Evolutionary conservation across 2,797 vertebrate species (phyloP), one percentile per base, ranked within the genome.

Genomic region (Pseudocheirus occidentalis): DNA sequence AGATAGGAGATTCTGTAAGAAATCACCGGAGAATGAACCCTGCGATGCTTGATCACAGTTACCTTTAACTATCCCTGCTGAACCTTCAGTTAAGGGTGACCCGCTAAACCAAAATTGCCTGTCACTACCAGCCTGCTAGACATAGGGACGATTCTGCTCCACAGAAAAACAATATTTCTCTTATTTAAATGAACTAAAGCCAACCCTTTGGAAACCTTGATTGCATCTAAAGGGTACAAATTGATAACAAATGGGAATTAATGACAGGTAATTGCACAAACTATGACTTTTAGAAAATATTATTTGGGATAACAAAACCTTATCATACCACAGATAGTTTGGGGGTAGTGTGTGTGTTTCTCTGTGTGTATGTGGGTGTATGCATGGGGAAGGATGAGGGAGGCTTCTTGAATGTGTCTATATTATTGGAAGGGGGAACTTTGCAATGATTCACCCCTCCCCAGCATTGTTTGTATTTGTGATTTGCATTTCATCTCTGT

Each of bases 21-120:
- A 97, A 97, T 90, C 95, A 97, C 94, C 90, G 94, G 91, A 94
- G 96, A 97, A 91, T 57, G 93, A 94, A 97, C 94, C 96, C 96
- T 97, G 94, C 97, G 98, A 97, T 98, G 98, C 97, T 87, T 98
- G 96, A 97, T 98, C 98, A 97, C 95, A 98, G 96, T 97, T 98
- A 97, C 97, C 96, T 98, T 98, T 96, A 98, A 97, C 97, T 98
- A 96, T 94, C 97, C 97, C 95, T 96, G 96, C 95, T 97, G 95
- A 96, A 98, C 97, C 97, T 95, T 62, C 95, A 97, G 96, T 97
- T 98, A 97, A 97, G 93, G 95, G 73, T 87, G 73, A 87, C 40
- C 73, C 27, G 93, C 96, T 98, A 98, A 98, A 97, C 97, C 96
- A 96, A 95, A 97, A 95, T 95, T 94, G 87, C 95, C 93, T 98